Evolutionary conservation across 1,140 invertebrate genomes (phyloP).

Genomic region (Oscheius sp.): DNA sequence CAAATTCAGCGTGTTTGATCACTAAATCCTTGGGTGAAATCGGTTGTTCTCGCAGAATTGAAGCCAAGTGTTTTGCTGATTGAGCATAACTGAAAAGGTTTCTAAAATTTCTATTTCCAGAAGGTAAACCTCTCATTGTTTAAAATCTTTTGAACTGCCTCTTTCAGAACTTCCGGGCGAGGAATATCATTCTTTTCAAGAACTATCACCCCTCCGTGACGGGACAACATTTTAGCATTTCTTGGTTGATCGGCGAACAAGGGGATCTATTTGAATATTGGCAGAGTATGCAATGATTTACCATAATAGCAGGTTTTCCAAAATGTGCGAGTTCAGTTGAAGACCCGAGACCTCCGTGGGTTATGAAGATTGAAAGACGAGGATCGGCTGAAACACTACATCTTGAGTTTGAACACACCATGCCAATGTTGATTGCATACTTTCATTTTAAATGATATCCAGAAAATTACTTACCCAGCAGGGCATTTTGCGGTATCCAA

Average conservation of each 20-base stretch:
- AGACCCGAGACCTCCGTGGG: slow-evolving; percentile 48
- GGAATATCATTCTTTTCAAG: slow-evolving; percentile 8
- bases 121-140: slow-evolving; percentile 24
- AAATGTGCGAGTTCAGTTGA: slow-evolving; percentile 42
- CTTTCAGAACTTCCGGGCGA: neutral
- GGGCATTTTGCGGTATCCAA: slow-evolving; percentile 42
- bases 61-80: neutral
- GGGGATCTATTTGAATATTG: slow-evolving; percentile 8
- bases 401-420: too few species aligned
- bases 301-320: slow-evolving; percentile 46
- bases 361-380: slow-evolving; percentile 43
- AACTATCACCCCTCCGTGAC: slow-evolving; percentile 14
- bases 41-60: neutral
- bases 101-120: too few species aligned
- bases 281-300: neutral
- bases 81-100: too few species aligned
- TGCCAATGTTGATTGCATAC: too few species aligned
- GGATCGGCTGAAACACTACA: slow-evolving; percentile 40
- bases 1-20: neutral
- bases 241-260: slow-evolving; percentile 29
- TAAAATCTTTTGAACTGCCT: slow-evolving; percentile 11
- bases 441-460: too few species aligned
- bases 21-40: neutral
- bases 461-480: slow-evolving; percentile 30
- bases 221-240: slow-evolving; percentile 28